These are phyloP conservation scores for Glyphotaelius pellucidus DNA, from an alignment of 2,888 invertebrate genomes.

Conservation along the genomic window DNA sequence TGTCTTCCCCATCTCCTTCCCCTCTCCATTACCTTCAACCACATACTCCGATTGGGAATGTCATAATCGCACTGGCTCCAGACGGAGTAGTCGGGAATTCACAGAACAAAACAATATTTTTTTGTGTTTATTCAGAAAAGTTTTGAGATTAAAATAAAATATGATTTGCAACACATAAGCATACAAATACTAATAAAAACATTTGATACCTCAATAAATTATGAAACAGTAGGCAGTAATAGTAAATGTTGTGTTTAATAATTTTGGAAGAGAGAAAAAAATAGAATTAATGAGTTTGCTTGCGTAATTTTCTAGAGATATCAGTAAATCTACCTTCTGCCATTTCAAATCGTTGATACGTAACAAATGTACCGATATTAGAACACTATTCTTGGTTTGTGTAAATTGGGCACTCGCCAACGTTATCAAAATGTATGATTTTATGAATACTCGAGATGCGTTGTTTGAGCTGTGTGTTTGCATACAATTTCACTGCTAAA, in stretches of 20 bases:
- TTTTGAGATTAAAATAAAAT: not conserved
- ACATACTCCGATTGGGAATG: too few species aligned
- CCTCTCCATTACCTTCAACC: too few species aligned
- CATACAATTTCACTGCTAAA: not conserved
- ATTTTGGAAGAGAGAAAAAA: not conserved
- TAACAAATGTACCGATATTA: constrained; percentile 2
- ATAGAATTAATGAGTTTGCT: not conserved
- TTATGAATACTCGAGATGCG: not conserved
- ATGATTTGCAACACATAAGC: not conserved
- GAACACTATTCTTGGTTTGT: not conserved
- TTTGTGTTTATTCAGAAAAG: not conserved
- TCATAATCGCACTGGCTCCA: too few species aligned
- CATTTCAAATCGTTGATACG: not conserved
- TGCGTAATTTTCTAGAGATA: not conserved
- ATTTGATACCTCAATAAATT: not conserved
- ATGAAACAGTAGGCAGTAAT: not conserved
- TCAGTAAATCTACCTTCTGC: not conserved
- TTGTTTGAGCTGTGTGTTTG: not conserved
- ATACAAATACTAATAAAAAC: too few species aligned
- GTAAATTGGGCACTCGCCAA: not conserved
- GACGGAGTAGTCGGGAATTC: too few species aligned
- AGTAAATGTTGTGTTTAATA: not conserved
- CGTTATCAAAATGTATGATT: not conserved
- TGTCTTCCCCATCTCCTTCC: too few species aligned
- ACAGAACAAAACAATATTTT: too few species aligned